phyloP scores from a whole-genome alignment of 2,113 vertebrate genomes.

The Centropus unirufus region DNA sequence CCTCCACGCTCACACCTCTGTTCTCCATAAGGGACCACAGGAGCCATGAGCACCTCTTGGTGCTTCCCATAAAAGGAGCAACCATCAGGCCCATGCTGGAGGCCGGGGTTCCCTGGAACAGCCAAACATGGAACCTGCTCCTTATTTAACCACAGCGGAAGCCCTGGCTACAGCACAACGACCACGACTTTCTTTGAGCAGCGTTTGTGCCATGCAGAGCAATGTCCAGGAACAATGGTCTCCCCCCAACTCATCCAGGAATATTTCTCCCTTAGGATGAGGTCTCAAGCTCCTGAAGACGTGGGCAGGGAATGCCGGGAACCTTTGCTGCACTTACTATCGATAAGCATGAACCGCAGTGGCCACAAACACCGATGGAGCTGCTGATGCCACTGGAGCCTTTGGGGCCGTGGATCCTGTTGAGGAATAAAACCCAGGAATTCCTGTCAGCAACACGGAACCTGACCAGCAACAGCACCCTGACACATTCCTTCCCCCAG shows the following conservation, averaged over 20 bases:
- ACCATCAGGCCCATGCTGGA: neutral
- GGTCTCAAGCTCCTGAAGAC: neutral
- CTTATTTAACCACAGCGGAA: neutral
- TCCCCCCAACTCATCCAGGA: neutral
- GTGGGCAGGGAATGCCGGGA: neutral
- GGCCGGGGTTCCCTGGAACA: neutral
- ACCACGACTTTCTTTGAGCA: neutral
- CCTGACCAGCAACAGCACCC: neutral
- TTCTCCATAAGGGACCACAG: fast-evolving
- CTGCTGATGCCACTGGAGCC: constrained; percentile 21
- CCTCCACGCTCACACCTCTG: neutral
- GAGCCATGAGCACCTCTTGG: neutral
- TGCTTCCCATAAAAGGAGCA: neutral
- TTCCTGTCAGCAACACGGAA: neutral
- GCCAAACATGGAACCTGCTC: neutral
- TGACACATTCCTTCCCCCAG: fast-evolving
- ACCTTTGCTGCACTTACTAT: constrained; percentile 81
- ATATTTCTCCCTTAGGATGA: fast-evolving
- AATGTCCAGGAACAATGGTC: fast-evolving
- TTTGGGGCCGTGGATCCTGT: constrained; percentile 73
- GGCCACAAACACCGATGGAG: constrained; percentile 82
- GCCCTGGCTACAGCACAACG: neutral
- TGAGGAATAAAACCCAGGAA: neutral
- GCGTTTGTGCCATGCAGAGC: neutral
- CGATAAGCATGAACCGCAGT: constrained; percentile 88